Base-by-base conservation (phyloP, 2,888 invertebrate species). In the Poecilobothrus nobilitatus region DNA sequence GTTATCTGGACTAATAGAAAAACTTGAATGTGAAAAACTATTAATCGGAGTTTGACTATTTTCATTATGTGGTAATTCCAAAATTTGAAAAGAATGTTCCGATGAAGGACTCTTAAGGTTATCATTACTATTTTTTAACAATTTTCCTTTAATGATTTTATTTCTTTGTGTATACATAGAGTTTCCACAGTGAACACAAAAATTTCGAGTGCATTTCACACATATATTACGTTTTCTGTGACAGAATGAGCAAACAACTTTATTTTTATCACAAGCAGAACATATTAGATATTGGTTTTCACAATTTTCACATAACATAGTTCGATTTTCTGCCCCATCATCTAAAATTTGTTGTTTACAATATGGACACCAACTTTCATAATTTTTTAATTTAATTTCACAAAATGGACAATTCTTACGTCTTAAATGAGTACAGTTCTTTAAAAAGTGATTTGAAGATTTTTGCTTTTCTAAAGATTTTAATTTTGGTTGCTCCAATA, bases 361-460 rank as follows among this genome's bases (percentile, higher is more conserved):
- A 18, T 79, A 76, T 62, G 78, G 71, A 67, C 81, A 80, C 71
- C 77, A 79, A 67, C 76, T 78, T 66, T 79, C 78, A 66, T 78
- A 76, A 66, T 75, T 78, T 68, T 76, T 79, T 4, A 80, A 71
- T 0, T 77, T 77, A 22, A 76, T 76, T 70, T 78, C 75, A 68
- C 80, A 81, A 66, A 77, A 76, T 6, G 79, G 78, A 71, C 81
- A 81, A 3, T 76, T 73, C 69, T 77, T 78, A 18, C 79, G 78
- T 70, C 75, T 75, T 22, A 77, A 72, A 73, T 79, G 79, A 74
- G 76, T 76, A 74, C 80, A 80, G 73, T 79, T 77, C 18, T 70
- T 71, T 61, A 27, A 12, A 72, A 70, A 73, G 73, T 71, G 72
- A 73, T 74, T 72, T 74, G 75, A 5, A 6, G 69, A 63, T 18